Base-by-base conservation (phyloP, 2,113 vertebrate species). In the Saccopteryx bilineata region DNA sequence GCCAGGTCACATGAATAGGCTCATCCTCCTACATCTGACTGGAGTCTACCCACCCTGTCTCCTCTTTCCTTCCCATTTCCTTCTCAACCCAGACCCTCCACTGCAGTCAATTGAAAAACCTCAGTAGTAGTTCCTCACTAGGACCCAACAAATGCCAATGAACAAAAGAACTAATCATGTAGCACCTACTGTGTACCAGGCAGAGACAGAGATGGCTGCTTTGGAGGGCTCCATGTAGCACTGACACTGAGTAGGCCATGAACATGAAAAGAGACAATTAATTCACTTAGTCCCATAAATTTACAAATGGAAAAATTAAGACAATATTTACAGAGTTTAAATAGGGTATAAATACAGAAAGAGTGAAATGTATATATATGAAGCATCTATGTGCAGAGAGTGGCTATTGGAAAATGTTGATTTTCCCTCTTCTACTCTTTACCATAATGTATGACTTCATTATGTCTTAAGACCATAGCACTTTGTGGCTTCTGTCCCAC, bases 381-480 rank as follows among this genome's bases (percentile, higher is more conserved):
- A 61, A 72, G 14, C 31, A 68, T 78, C 46, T 48, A 80, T 24
- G 9, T 60, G 65, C 58, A 93, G 61, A 26, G 52, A n/a, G 69
- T 65, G n/a, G 69, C 31, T 79, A 46, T 0, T 82, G 85, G 46
- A 82, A 90, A 97, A 92, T 81, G 63, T 15, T 50, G 48, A 71
- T 69, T 63, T 33, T 60, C 54, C 78, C 66, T 15, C 84, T 54
- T 19, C 58, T n/a, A 65, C 39, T 39, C 85, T 87, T 96, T 96
- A 95, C 90, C 0, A 12, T 96, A 96, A 98, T 63, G 74, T 60
- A 96, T 97, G 96, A 97, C 95, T 95, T 97, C 95, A 97, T 95
- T 95, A 89, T 66, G 74, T 69, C 81, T 88, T 94, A 65, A 94
- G 88, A 94, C 65, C 86, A 63, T 9, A 88, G 96, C 71, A 89